Percentiles rank a stretch among this genome's conserved stretches.
Conservation (phyloP, 2,113 vertebrate genomes). For the Corythaixoides concolor region DNA sequence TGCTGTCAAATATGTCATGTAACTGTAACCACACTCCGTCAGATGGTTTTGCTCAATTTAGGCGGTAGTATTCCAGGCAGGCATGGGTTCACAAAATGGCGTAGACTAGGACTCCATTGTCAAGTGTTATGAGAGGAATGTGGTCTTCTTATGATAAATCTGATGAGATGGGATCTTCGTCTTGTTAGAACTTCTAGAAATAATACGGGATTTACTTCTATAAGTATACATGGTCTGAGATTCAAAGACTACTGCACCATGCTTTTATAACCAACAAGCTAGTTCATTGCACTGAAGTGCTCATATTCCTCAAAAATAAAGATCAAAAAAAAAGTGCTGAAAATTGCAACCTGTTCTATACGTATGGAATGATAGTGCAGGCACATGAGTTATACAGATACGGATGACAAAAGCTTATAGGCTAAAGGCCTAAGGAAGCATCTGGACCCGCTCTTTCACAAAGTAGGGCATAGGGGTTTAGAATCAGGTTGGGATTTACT, state of each 20-base stretch:
- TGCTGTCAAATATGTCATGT: background rate
- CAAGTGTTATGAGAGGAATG: background rate
- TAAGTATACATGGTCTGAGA: background rate
- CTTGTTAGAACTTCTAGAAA: background rate
- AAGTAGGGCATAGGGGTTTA: background rate
- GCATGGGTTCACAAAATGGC: background rate
- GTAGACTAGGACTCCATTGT: background rate
- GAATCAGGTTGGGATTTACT: background rate
- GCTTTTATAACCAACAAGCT: background rate
- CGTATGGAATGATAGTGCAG: background rate
- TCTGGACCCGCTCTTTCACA: background rate
- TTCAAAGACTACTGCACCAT: background rate
- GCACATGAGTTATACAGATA: background rate
- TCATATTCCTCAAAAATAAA: background rate
- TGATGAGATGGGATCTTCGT: fast-evolving
- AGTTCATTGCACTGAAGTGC: background rate
- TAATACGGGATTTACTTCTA: background rate
- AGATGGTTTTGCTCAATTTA: background rate
- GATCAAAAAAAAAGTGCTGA: background rate
- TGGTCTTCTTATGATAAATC: background rate
- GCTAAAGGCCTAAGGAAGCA: background rate
- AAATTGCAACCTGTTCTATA: background rate
- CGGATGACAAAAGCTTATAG: background rate
- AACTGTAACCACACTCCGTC: background rate
- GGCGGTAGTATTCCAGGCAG: background rate